Evolutionary conservation across 1,140 invertebrate species (phyloP).

Genomic region (Bactericera cockerelli): DNA sequence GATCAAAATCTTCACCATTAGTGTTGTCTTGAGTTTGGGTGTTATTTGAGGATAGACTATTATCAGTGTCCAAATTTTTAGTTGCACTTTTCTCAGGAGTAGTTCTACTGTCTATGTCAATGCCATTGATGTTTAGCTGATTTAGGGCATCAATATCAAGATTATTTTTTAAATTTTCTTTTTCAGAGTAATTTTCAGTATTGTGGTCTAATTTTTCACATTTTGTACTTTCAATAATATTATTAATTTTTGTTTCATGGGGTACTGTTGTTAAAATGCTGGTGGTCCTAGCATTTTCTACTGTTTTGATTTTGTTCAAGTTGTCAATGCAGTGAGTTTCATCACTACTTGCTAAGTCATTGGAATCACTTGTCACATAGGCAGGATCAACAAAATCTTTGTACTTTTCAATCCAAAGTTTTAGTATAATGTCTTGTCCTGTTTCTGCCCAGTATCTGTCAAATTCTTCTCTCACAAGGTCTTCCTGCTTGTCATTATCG

Average conservation of each 20-base stretch:
- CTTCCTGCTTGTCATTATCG: neutral
- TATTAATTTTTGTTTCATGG: neutral
- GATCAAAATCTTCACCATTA: neutral
- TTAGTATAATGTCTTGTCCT: neutral
- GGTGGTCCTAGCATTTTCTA: neutral
- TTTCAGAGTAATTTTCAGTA: no score
- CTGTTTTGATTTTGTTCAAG: neutral
- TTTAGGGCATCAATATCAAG: no score
- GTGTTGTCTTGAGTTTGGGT: neutral
- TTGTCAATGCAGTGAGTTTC: neutral
- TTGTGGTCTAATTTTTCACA: no score
- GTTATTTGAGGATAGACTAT: neutral
- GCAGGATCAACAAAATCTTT: neutral
- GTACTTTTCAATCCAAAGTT: slow-evolving; percentile 2
- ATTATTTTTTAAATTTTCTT: no score
- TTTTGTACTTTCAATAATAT: neutral
- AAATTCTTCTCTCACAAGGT: neutral
- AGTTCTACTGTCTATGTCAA: neutral
- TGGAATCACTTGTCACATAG: neutral
- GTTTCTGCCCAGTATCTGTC: neutral
- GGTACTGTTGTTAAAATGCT: no score
- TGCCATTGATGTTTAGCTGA: neutral
- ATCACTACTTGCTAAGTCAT: neutral
- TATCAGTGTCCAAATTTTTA: neutral
- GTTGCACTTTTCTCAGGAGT: neutral